A percentile compares a stretch with the other conserved stretches of the same genome.
Conservation (phyloP, 2,113 vertebrate species). For the Scomber colias region DNA sequence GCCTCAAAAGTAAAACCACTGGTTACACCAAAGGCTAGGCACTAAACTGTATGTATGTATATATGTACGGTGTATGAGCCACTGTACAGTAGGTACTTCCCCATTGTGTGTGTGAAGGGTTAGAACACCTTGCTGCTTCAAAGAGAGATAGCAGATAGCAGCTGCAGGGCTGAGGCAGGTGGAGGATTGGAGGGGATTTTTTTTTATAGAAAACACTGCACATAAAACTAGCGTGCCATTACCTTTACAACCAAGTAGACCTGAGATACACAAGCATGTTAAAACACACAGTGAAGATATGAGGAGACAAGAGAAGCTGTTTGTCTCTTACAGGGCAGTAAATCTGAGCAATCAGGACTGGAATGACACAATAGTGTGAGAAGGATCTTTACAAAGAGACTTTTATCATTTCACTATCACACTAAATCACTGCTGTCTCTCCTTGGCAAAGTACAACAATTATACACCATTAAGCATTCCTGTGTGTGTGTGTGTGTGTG, state of each 20-base stretch:
- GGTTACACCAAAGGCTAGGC: not conserved
- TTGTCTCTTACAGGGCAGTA: conserved; percentile 25
- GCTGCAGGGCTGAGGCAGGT: conserved; percentile 9
- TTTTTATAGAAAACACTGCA: conserved; percentile 14
- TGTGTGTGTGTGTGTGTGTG: conserved; percentile 9
- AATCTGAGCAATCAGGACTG: conserved; percentile 36
- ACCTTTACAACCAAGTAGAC: conserved; percentile 9
- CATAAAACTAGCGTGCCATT: conserved; percentile 16
- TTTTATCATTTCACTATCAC: conserved; percentile 25
- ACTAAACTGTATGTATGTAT: not conserved
- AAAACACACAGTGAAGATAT: conserved; percentile 5
- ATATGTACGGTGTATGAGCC: not conserved
- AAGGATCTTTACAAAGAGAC: conserved; percentile 10
- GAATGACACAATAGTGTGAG: conserved; percentile 24
- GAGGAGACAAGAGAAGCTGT: conserved; percentile 12
- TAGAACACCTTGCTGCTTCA: not conserved
- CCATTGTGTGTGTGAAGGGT: not conserved
- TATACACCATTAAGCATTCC: conserved; percentile 53
- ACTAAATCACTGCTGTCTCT: conserved; percentile 38
- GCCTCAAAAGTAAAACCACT: not conserved
- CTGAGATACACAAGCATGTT: not conserved
- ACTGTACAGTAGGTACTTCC: not conserved
- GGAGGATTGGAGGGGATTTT: conserved; percentile 2
- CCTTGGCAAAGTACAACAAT: conserved; percentile 22
- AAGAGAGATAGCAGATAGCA: not conserved